Percentiles rank a stretch among this genome's conserved stretches.
phyloP scores from a whole-genome alignment of 2,113 vertebrate species.

The Pristiophorus japonicus region DNA sequence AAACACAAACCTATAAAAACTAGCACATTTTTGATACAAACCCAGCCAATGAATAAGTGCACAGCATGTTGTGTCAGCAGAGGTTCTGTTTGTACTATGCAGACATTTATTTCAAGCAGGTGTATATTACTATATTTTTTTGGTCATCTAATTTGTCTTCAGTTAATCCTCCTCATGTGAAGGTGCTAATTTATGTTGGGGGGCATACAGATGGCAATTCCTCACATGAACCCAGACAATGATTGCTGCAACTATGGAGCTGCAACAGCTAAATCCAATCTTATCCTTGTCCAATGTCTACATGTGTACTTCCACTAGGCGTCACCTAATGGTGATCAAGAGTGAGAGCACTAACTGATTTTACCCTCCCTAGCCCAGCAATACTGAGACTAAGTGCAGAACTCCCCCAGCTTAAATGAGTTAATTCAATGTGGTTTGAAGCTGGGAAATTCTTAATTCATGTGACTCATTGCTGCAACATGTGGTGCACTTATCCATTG shows the following conservation, averaged over 20 bases:
- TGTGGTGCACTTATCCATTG: not conserved
- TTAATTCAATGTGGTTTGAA: no score
- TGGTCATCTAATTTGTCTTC: not conserved
- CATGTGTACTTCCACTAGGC: not conserved
- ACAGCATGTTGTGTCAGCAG: not conserved
- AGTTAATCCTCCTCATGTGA: not conserved
- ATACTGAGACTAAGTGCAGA: not conserved
- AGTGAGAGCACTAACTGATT: not conserved
- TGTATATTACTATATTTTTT: not conserved
- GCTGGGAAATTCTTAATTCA: not conserved
- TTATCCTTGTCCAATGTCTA: not conserved
- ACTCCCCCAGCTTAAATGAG: no score
- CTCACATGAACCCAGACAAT: no score
- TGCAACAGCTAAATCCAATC: not conserved
- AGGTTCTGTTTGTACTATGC: not conserved
- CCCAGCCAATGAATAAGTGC: not conserved
- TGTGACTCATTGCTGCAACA: not conserved
- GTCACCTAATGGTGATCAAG: not conserved
- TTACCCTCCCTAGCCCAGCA: not conserved
- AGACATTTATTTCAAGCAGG: not conserved
- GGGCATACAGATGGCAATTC: not conserved
- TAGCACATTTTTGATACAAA: not conserved
- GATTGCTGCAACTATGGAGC: no score
- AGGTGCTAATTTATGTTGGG: not conserved
- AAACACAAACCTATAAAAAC: not conserved